phyloP scores from a whole-genome alignment of 2,888 invertebrate species.

The Apodemia hepburni region DNA sequence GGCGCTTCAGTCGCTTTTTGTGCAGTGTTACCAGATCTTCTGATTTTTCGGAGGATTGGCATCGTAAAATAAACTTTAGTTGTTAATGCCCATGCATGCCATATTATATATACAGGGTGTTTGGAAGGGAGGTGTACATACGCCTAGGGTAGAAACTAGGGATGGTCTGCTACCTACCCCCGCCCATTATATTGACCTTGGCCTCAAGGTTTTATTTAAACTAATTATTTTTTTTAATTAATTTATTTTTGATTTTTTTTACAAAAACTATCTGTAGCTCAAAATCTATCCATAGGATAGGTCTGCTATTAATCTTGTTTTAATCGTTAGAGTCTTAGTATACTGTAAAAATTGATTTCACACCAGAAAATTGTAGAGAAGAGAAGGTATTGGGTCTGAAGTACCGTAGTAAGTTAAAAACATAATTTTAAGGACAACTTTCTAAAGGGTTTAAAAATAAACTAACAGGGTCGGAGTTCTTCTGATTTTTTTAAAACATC shows the following conservation, averaged over 20 bases:
- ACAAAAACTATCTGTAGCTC: conserved; percentile 6
- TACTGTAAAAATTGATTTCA: conserved; percentile 10
- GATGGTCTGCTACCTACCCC: conserved; percentile 3
- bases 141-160: conserved; percentile 8
- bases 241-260: background rate
- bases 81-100: no score
- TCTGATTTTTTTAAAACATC: conserved; percentile 13
- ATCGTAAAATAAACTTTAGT: no score
- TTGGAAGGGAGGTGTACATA: conserved; percentile 13
- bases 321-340: conserved; percentile 4
- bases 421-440: conserved; percentile 1
- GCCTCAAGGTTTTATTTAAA: conserved; percentile 9
- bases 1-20: no score
- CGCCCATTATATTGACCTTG: conserved; percentile 10
- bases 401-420: conserved; percentile 3
- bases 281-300: conserved; percentile 10
- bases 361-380: conserved; percentile 8
- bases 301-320: background rate
- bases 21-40: no score
- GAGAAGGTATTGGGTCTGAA: conserved; percentile 1
- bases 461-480: background rate
- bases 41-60: no score
- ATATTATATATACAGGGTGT: conserved; percentile 11
- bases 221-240: background rate
- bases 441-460: no score